Evolutionary conservation across 2,888 invertebrate species (phyloP), one percentile per base, ranked within the genome.

Genomic region (Nemapogon koenigi): DNA sequence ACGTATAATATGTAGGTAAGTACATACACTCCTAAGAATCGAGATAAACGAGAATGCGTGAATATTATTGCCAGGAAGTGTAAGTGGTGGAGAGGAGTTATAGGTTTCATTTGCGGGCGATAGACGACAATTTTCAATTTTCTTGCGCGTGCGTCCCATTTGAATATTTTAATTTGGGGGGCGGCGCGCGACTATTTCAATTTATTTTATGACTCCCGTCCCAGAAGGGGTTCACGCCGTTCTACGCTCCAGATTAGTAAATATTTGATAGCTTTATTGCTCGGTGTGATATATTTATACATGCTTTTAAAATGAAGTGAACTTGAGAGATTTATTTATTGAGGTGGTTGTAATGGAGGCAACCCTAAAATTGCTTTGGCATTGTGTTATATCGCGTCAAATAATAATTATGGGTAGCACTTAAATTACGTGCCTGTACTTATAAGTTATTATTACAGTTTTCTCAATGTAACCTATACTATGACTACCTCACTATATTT

Each of bases 51-150:
- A n/a, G n/a, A n/a, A n/a, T n/a, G n/a, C n/a, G n/a, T n/a, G n/a
- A n/a, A n/a, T n/a, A n/a, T n/a, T n/a, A n/a, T n/a, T n/a, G n/a
- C n/a, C n/a, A n/a, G n/a, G n/a, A n/a, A n/a, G n/a, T n/a, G n/a
- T n/a, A n/a, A 61, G 59, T 76, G 67, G 70, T 73, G 57, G 59
- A 58, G 58, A 65, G 60, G 61, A 78, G 76, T 78, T 78, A 78
- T 78, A 75, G 76, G 78, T 78, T 76, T 78, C 78, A 78, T 78
- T 78, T 78, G 78, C 66, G 78, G 78, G 71, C 76, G 64, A 76
- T 76, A 76, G 78, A 78, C 78, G 78, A 78, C 78, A 78, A 78
- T 78, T 76, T 78, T 78, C 78, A 78, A 78, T 78, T 78, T 78
- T 78, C 78, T 78, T 78, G 72, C 78, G 78, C 78, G 78, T 78